Evolutionary conservation across 2,888 invertebrate species (phyloP).

Genomic region (Antheraea yamamai): DNA sequence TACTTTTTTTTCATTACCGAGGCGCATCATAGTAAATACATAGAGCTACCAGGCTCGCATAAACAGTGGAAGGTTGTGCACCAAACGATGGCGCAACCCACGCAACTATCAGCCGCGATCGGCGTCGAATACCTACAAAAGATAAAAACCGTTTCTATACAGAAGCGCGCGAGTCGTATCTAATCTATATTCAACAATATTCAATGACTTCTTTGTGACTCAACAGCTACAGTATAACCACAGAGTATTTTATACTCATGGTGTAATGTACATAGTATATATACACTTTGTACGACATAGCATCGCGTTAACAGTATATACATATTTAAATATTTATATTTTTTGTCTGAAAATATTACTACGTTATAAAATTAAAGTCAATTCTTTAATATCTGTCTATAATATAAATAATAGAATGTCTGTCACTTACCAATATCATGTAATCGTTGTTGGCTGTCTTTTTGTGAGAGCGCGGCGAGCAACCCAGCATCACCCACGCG

Average conservation of each 20-base stretch:
- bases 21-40: slow-evolving; percentile 75
- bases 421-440: slow-evolving; percentile 79
- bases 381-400: too few species aligned
- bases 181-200: slow-evolving; percentile 28
- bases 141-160: slow-evolving; percentile 36
- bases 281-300: not conserved
- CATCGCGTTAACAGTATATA: not conserved
- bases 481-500: slow-evolving; percentile 85
- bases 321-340: not conserved
- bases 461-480: slow-evolving; percentile 80
- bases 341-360: too few species aligned
- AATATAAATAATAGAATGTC: not conserved
- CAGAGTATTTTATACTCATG: not conserved
- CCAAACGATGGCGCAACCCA: slow-evolving; percentile 32
- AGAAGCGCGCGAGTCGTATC: slow-evolving; percentile 20
- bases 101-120: slow-evolving; percentile 43
- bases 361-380: too few species aligned
- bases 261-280: not conserved
- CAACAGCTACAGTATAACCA: slow-evolving; percentile 16
- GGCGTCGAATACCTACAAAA: slow-evolving; percentile 26
- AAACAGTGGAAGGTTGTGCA: slow-evolving; percentile 52
- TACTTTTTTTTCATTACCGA: slow-evolving; percentile 69
- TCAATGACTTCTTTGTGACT: slow-evolving; percentile 19
- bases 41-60: slow-evolving; percentile 74
- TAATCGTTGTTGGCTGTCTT: slow-evolving; percentile 80